Base-by-base conservation (phyloP, 1,140 invertebrate genomes). In the Drosophila grimshawi region DNA sequence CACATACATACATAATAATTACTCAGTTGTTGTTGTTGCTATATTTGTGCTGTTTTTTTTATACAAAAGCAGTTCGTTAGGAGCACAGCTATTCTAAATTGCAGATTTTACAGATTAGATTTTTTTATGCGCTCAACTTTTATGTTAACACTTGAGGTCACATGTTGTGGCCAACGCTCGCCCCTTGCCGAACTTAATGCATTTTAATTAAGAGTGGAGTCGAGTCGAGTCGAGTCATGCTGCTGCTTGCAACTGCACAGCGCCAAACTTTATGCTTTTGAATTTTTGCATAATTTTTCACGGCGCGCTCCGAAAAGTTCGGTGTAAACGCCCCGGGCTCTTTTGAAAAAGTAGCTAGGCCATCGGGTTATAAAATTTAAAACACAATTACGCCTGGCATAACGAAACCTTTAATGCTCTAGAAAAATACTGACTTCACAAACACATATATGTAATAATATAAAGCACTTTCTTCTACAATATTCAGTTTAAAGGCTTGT, bases 171-270 rank as follows among this genome's bases (percentile, higher is more conserved):
- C 19, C 6, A n/a, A 19, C 56, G 41, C 41, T 61, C 52, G 49
- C 57, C 57, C 55, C 46, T 27, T 53, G 63, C 69, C 29, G 62
- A 75, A 75, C 78, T 80, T 70, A 75, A 78, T 80, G 75, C 75
- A 78, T 78, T 80, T 80, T 78, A 78, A 80, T 80, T 80, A 80
- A 67, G 75, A 68, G 60, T 51, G 35, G 63, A 68, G 69, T 61
- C 61, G 45, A 39, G 49, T 45, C 60, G 55, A 60, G 69, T 61
- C 61, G 51, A 39, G 49, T 45, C 60, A 49, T 53, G 46, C 45
- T 55, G 30, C 59, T 57, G 52, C 55, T 19, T 59, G 27, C 30
- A 75, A 70, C 64, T 68, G 55, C 69, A 62, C 19, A 60, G 43
- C 39, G 35, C n/a, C 61, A 75, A 78, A 80, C 46, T 78, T 80